Evolutionary conservation across 2,888 invertebrate genomes (phyloP).

Genomic region (Polylopha cassiicola): DNA sequence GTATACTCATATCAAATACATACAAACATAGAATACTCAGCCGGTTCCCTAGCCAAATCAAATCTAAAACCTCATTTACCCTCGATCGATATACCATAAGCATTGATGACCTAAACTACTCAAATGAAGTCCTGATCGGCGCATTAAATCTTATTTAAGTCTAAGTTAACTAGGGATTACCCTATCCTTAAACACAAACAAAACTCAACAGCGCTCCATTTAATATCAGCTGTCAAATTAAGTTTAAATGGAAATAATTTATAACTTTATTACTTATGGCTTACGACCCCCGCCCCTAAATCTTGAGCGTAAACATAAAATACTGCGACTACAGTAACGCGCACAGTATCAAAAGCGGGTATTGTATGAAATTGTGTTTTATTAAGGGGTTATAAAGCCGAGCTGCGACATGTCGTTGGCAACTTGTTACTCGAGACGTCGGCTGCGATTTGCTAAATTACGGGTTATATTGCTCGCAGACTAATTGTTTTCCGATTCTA

Average conservation of each 20-base stretch:
- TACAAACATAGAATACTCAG: too few species aligned
- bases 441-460: constrained; percentile 49
- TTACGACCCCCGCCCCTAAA: constrained; percentile 63
- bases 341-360: constrained; percentile 51
- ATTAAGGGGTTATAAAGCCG: constrained; percentile 73
- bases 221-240: constrained; percentile 71
- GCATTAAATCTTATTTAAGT: constrained; percentile 15
- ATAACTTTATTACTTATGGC: constrained; percentile 65
- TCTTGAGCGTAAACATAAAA: constrained; percentile 67
- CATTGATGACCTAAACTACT: too few species aligned
- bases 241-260: constrained; percentile 74
- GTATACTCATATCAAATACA: too few species aligned
- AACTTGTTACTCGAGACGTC: constrained; percentile 63
- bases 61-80: too few species aligned
- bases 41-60: too few species aligned
- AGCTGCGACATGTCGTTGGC: constrained; percentile 63
- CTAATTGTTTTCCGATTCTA: constrained; percentile 68
- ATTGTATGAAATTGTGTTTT: constrained; percentile 73
- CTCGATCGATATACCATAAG: too few species aligned
- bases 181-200: constrained; percentile 9
- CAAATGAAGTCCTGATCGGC: too few species aligned
- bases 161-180: constrained; percentile 6
- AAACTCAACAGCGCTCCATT: constrained; percentile 32
- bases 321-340: constrained; percentile 55
- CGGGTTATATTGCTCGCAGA: constrained; percentile 52